phyloP scores from a whole-genome alignment of 1,140 invertebrate species.

The Steinernema feltiae region DNA sequence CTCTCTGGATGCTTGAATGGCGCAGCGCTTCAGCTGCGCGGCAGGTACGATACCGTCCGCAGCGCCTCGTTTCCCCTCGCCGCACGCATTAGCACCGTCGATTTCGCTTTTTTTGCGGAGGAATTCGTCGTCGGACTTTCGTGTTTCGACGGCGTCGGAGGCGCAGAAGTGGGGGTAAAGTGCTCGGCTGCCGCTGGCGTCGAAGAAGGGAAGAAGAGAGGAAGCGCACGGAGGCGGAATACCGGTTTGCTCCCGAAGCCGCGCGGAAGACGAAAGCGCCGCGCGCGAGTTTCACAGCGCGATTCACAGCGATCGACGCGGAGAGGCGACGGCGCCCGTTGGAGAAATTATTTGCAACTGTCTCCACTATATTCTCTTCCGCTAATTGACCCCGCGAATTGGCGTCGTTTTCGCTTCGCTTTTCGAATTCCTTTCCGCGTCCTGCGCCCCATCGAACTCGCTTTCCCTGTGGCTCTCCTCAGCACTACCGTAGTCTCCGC shows the following conservation, averaged over 20 bases:
- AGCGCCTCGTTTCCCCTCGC: too few relatives aligned
- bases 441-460: neutral
- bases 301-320: neutral
- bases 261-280: neutral
- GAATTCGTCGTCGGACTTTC: too few relatives aligned
- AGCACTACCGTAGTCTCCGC: neutral
- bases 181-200: neutral
- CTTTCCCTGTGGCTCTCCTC: neutral
- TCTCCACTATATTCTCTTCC: slow-evolving; percentile 10
- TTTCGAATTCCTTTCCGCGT: neutral
- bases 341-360: slow-evolving; percentile 13
- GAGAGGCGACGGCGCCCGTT: neutral
- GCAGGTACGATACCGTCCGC: too few relatives aligned
- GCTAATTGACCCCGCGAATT: neutral
- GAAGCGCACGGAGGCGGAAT: neutral
- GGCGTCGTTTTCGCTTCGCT: neutral
- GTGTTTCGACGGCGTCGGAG: neutral
- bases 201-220: neutral
- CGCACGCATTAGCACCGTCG: too few relatives aligned
- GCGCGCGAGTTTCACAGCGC: neutral
- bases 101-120: too few relatives aligned
- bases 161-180: neutral
- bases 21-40: neutral
- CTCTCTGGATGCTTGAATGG: neutral
- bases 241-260: neutral